These are phyloP conservation scores for Tyrophagus putrescentiae DNA, from an alignment of 1,140 invertebrate species.

Conservation along the genomic window DNA sequence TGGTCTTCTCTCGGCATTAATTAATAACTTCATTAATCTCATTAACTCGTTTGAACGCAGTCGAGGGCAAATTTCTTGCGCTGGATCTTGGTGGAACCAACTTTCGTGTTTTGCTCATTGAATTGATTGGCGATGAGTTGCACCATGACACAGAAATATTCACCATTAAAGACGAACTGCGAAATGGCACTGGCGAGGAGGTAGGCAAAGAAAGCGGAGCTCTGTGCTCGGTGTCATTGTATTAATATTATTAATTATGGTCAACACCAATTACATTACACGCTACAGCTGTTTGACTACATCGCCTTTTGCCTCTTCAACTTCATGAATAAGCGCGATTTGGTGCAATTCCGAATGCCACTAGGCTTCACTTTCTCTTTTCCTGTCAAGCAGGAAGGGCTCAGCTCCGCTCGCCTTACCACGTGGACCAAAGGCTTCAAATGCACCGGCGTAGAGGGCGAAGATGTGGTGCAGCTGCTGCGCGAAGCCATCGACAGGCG, in stretches of 20 bases:
- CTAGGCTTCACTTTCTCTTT: constrained; percentile 99
- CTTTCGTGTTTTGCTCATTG: constrained; percentile 85
- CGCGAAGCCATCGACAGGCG: constrained; percentile 60
- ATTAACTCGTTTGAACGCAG: constrained; percentile 47
- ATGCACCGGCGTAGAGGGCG: constrained; percentile 64
- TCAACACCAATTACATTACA: neutral
- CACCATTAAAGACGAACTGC: constrained; percentile 78
- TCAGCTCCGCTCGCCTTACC: constrained; percentile 71
- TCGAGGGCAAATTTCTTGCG: constrained; percentile 87
- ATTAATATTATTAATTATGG: neutral
- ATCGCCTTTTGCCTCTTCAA: constrained; percentile 87
- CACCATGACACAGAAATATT: constrained; percentile 89
- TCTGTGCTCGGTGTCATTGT: too few relatives aligned
- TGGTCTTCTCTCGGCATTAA: neutral
- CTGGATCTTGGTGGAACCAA: constrained; percentile 96
- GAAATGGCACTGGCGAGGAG: constrained; percentile 61
- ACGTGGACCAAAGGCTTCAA: constrained; percentile 93
- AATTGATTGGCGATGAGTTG: constrained; percentile 52
- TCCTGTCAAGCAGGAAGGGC: constrained; percentile 71
- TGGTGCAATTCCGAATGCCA: constrained; percentile 57
- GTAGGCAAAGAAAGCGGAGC: constrained; percentile 13
- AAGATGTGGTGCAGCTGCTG: constrained; percentile 69
- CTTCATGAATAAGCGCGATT: constrained; percentile 66
- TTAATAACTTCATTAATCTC: constrained; percentile 14
- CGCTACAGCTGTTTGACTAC: constrained; percentile 82